Conservation (phyloP, 2,797 vertebrate species). For the Eulemur coronatus region DNA sequence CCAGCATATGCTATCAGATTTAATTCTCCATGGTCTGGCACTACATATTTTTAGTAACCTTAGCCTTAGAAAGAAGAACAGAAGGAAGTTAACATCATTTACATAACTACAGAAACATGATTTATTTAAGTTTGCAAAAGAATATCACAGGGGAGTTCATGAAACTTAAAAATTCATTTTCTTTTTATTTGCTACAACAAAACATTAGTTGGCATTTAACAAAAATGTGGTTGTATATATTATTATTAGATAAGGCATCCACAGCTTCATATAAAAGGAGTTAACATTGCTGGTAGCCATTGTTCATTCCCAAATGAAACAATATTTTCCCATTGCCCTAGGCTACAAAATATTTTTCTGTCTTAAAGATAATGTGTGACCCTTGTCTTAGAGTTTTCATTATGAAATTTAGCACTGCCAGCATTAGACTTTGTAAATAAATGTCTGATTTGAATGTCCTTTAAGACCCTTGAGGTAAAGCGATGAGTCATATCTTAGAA, state of each 20-base stretch:
- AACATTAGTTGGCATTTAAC: constrained; percentile 40
- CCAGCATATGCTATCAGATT: constrained; percentile 12
- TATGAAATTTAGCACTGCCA: constrained; percentile 30
- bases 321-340: not conserved
- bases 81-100: constrained; percentile 13
- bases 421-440: constrained; percentile 47
- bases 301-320: not conserved
- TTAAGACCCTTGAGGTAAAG: constrained; percentile 40
- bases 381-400: not conserved
- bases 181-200: constrained; percentile 44
- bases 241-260: constrained; percentile 24
- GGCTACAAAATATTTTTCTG: not conserved
- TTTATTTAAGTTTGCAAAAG: constrained; percentile 57
- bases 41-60: constrained; percentile 44
- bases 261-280: constrained; percentile 26
- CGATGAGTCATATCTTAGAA: constrained; percentile 65
- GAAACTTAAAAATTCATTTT: constrained; percentile 62
- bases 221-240: constrained; percentile 46
- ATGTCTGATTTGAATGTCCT: constrained; percentile 64
- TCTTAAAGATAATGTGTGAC: not conserved
- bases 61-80: constrained; percentile 34
- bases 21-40: not conserved
- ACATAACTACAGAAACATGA: constrained; percentile 41
- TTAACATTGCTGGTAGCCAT: not conserved
- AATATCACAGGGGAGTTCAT: constrained; percentile 33